A percentile compares a stretch with the other conserved stretches of the same genome.
Conservation (phyloP, 2,888 invertebrate genomes). For the Pyrrhia umbra region DNA sequence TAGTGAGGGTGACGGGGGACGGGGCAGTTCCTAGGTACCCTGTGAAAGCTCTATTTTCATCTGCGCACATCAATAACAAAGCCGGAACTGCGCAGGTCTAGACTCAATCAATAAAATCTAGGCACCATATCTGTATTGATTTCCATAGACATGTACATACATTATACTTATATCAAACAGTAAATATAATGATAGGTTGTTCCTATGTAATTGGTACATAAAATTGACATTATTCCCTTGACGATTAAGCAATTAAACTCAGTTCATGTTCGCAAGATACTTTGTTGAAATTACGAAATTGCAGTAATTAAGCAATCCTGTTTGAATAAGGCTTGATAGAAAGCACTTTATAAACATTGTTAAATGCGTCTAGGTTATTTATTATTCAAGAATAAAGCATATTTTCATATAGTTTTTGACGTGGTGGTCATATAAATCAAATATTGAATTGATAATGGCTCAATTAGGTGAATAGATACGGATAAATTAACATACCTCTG, state of each 20-base stretch:
- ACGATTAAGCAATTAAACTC: conserved; percentile 52
- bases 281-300: conserved; percentile 50
- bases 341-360: conserved; percentile 48
- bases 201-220: conserved; percentile 33
- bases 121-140: conserved; percentile 30
- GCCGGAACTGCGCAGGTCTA: conserved; percentile 57
- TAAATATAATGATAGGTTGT: conserved; percentile 39
- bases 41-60: conserved; percentile 42
- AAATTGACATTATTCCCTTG: conserved; percentile 39
- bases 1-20: conserved; percentile 8
- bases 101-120: conserved; percentile 52
- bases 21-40: conserved; percentile 59
- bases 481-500: conserved; percentile 40
- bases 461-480: conserved; percentile 48
- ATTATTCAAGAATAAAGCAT: conserved; percentile 50
- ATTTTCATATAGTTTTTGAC: conserved; percentile 39
- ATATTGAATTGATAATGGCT: conserved; percentile 48
- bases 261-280: conserved; percentile 19
- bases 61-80: conserved; percentile 54
- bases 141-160: neutral
- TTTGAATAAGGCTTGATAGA: conserved; percentile 42
- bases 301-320: conserved; percentile 47
- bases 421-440: conserved; percentile 53
- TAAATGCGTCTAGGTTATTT: conserved; percentile 26
- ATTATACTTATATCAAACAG: neutral